phyloP scores from a whole-genome alignment of 2,888 invertebrate genomes.

The Spodoptera littoralis region DNA sequence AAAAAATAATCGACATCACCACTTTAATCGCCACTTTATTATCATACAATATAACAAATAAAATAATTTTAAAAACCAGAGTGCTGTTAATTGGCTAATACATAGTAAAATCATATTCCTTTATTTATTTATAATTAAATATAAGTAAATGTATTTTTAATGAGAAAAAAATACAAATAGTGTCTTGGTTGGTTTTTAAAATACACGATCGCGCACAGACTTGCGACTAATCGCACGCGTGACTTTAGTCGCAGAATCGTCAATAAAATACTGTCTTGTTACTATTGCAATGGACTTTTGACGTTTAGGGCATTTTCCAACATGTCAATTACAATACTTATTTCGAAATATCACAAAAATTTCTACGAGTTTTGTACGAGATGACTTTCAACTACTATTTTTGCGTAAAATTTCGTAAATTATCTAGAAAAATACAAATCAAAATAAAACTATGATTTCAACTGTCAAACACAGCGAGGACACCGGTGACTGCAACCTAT shows the following conservation, averaged over 20 bases:
- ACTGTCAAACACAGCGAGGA: too few species aligned
- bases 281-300: conserved; percentile 46
- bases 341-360: too few species aligned
- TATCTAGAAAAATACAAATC: too few species aligned
- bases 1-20: conserved; percentile 44
- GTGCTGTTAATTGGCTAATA: conserved; percentile 62
- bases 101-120: conserved; percentile 56
- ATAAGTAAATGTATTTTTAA: conserved; percentile 39
- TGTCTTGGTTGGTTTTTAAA: conserved; percentile 51
- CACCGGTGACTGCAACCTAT: too few species aligned
- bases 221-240: conserved; percentile 4
- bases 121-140: conserved; percentile 44
- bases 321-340: background rate
- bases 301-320: conserved; percentile 21
- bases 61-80: conserved; percentile 64
- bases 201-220: conserved; percentile 30
- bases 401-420: too few species aligned
- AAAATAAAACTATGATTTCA: too few species aligned
- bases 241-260: conserved; percentile 20
- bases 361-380: too few species aligned
- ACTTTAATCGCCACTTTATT: conserved; percentile 69
- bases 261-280: conserved; percentile 51
- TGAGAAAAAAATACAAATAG: conserved; percentile 50
- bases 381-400: too few species aligned
- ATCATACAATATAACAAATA: conserved; percentile 66